These are phyloP conservation scores for Pipistrellus pygmaeus DNA, from an alignment of 2,797 vertebrate species.

Conservation along the genomic window DNA sequence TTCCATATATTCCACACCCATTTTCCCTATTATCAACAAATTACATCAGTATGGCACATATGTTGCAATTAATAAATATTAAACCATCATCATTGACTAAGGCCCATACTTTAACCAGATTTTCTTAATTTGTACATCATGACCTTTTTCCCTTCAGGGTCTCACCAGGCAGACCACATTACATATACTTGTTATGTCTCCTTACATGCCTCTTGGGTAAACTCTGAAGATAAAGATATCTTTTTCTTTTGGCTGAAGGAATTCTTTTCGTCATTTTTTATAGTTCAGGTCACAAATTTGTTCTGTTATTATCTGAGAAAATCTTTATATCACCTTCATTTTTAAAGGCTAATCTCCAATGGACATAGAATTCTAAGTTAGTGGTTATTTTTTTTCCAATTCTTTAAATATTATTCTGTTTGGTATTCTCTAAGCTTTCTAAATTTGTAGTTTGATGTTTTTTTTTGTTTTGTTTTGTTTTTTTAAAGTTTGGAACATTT, in stretches of 20 bases:
- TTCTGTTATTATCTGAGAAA: background rate
- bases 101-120: background rate
- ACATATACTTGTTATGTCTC: background rate
- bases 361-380: background rate
- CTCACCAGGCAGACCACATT: background rate
- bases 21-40: background rate
- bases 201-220: background rate
- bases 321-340: background rate
- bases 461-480: background rate
- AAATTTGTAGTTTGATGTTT: background rate
- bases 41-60: background rate
- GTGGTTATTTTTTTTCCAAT: background rate
- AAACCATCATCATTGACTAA: background rate
- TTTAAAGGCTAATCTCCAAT: background rate
- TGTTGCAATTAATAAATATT: background rate
- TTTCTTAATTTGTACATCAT: background rate
- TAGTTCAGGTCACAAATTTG: background rate
- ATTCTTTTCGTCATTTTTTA: background rate
- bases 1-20: background rate
- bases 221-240: background rate
- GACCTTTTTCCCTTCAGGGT: background rate
- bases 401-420: background rate
- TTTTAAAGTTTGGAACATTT: background rate
- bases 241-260: background rate
- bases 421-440: background rate